Evolutionary conservation across 2,888 invertebrate genomes (phyloP), one percentile per base, ranked within the genome.

Genomic region (Parnassius smintheus): DNA sequence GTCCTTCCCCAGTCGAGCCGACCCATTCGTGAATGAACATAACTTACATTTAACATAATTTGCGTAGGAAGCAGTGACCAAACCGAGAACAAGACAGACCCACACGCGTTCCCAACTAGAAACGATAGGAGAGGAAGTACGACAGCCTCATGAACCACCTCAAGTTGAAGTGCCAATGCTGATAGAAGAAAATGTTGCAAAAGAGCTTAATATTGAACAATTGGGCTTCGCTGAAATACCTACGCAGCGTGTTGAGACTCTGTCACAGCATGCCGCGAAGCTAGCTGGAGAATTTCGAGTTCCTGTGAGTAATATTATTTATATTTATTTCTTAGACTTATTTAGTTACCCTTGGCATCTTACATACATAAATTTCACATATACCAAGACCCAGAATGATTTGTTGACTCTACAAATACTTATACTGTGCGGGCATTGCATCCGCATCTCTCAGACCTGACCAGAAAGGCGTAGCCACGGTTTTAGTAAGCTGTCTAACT

Each of bases 171-270:
- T 41, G 55, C 61, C 22, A 2, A 45, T 53, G 44, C 35, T 44
- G 2, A 25, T 46, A 8, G 53, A 62, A 35, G 48, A 8, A 12
- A 35, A 42, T 4, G 46, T 13, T 25, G 35, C 25, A 2, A 48
- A 11, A 25, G 62, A 49, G 12, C 18, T 50, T 8, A 45, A 51
- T 12, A n/a, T 59, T 9, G 74, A 74, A n/a, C 35, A 25, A 12
- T 45, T 73, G 35, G 85, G 86, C 49, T 74, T 85, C 59, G 64
- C 78, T 0, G 80, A 85, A 0, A 61, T 86, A 58, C 77, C 76
- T 0, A 88, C 88, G 10, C 90, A 89, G 65, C 81, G 80, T 45
- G 58, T 88, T 18, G 70, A 74, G 25, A 75, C 75, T 0, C 41
- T 76, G 0, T 77, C 80, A 1, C 75, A 74, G 45, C 66, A 69